A percentile compares a stretch with the other conserved stretches of the same genome.
phyloP scores from a whole-genome alignment of 2,888 invertebrate species.

The Diarsia brunnea region DNA sequence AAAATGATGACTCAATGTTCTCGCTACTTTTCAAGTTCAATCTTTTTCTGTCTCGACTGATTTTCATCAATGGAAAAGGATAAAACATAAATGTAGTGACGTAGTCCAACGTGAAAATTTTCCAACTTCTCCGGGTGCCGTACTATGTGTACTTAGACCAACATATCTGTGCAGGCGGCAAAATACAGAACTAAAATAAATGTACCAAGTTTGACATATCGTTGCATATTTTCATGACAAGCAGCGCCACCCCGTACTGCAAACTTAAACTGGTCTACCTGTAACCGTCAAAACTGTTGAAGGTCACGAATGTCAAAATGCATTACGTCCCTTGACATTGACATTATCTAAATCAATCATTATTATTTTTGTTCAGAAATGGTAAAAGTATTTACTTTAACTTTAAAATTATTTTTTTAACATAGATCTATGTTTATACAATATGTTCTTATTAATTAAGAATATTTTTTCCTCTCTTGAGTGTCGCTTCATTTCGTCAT shows the following conservation, averaged over 20 bases:
- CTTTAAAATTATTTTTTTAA: not conserved
- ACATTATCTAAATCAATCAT: slow-evolving; percentile 5
- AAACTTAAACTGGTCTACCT: too few relatives aligned
- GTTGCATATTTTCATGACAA: too few relatives aligned
- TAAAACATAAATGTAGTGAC: slow-evolving; percentile 44
- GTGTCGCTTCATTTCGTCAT: not conserved
- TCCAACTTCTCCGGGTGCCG: slow-evolving; percentile 11
- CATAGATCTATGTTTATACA: not conserved
- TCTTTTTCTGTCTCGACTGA: slow-evolving; percentile 32
- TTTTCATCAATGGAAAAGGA: slow-evolving; percentile 43
- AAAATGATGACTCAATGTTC: slow-evolving; percentile 12
- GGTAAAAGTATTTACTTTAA: not conserved
- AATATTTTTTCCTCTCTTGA: not conserved
- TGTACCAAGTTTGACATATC: too few relatives aligned
- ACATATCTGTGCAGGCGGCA: too few relatives aligned
- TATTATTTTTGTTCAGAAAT: slow-evolving; percentile 31
- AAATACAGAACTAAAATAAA: too few relatives aligned
- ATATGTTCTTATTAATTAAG: not conserved
- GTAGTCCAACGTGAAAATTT: slow-evolving; percentile 33
- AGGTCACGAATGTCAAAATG: slow-evolving; percentile 48
- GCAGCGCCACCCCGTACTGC: too few relatives aligned
- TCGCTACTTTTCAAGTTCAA: slow-evolving; percentile 18
- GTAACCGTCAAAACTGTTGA: slow-evolving; percentile 50
- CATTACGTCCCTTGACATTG: slow-evolving; percentile 39
- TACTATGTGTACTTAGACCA: too few relatives aligned